Evolutionary conservation across 2,113 vertebrate species (phyloP), one percentile per base, ranked within the genome.

Genomic region (Grallaria varia): DNA sequence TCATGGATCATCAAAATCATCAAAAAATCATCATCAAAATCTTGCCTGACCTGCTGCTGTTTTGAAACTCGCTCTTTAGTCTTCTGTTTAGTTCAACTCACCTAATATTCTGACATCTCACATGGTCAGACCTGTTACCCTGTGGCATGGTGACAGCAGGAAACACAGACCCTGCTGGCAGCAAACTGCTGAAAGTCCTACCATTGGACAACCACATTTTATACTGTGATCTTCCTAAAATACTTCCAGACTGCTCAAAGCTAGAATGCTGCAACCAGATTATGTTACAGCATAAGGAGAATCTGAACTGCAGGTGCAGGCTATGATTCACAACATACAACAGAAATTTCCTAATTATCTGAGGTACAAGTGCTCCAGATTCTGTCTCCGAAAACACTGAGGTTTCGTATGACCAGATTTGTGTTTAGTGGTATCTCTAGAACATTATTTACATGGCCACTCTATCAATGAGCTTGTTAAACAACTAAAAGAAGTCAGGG

Each of bases 301-400:
- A 75, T 75, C 55, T 74, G 72, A 92, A 84, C 31, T 88, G 79
- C 81, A 78, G 59, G 35, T 77, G n/a, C 79, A 94, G 63, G 28
- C 31, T 66, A 30, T 77, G 90, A 66, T 81, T 93, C 76, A 93
- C 55, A 83, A 63, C 17, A 33, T n/a, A 17, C 12, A 85, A 72
- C 49, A 69, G 30, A 47, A 27, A 52, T 92, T 88, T 81, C 64
- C 72, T 63, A 62, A 89, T 59, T 22, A 56, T 60, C n/a, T 69
- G 72, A 81, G 21, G 64, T 93, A 39, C 73, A 69, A 81, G 72
- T 39, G 39, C 42, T 73, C 19, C 58, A 84, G 63, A 77, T 80
- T 58, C 85, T 80, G 35, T 25, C 72, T 83, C 59, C 59, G 79
- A 90, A 90, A 81, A 39, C 25, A 49, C 18, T 76, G 92, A 88